Evolutionary conservation across 2,888 invertebrate genomes (phyloP).

Genomic region (Coremacera marginata): DNA sequence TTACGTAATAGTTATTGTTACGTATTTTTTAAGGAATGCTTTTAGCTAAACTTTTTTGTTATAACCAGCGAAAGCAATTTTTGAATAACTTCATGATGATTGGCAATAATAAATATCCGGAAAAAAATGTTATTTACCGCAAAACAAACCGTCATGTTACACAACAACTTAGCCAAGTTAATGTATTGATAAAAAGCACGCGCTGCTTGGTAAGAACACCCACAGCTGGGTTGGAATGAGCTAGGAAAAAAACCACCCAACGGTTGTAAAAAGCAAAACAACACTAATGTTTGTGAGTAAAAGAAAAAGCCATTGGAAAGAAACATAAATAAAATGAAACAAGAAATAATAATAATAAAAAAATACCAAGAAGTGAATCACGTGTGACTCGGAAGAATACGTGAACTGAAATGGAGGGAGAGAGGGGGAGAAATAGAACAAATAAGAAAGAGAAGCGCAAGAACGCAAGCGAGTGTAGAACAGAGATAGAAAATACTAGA

Average conservation of each 20-base stretch:
- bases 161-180: background rate
- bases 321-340: background rate
- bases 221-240: background rate
- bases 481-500: background rate
- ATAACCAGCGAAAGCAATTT: too few species aligned
- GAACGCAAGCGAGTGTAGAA: background rate
- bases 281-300: too few species aligned
- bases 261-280: background rate
- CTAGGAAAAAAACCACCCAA: background rate
- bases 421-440: background rate
- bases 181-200: constrained; percentile 3
- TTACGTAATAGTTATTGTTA: too few species aligned
- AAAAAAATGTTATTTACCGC: too few species aligned
- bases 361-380: background rate
- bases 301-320: background rate
- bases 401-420: background rate
- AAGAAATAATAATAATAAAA: background rate
- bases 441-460: background rate
- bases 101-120: too few species aligned
- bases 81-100: too few species aligned
- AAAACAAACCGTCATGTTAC: too few species aligned
- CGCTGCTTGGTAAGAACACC: background rate
- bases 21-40: too few species aligned
- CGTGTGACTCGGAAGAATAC: background rate
- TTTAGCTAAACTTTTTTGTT: too few species aligned